Base-by-base conservation (phyloP, 53 echinoderm and acorn worm species). In the Actinopyga echinites region DNA sequence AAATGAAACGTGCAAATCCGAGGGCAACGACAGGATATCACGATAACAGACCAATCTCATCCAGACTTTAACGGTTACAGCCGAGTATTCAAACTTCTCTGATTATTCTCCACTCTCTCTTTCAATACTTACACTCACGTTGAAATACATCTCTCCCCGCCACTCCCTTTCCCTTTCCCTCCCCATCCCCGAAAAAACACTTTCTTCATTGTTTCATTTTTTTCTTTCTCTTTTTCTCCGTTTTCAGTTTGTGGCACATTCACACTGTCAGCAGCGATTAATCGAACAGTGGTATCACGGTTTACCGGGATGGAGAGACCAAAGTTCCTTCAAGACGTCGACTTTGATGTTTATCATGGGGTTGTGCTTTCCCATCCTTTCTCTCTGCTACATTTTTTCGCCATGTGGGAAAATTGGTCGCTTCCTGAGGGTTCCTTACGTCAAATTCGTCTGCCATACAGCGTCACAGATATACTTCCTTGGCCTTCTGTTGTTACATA, bases 271-370 rank as follows among this genome's bases (percentile, higher is more conserved):
- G 79, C 97, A 97, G 77, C 88, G 94, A 31, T 59, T 97, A 45
- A 97, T 97, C 29, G 97, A 93, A 84, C 92, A 90, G 35, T 94
- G 93, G 97, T 97, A 90, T 87, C 93, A 92, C 21, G 97, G 97
- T 22, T 84, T 97, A n/a, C 94, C 92, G 7, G 97, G 97, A 55
- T 97, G 97, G 97, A 79, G 97, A 21, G 97, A 97, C 63, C 87
- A 89, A 74, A 83, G 86, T 29, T 75, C 92, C 8, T 56, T 80
- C 54, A 88, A 56, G 54, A 89, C 94, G 19, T 79, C 82, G 3
- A 28, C 89, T 17, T 79, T 90, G 32, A 91, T 94, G 26, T 86
- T 97, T 60, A 85, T 97, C 2, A 94, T 94, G 87, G 93, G 90
- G 8, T 32, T 93, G 0, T 82, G 90, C 13, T 97, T 94, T 82